These are phyloP conservation scores for Salarias fasciatus DNA, from an alignment of 2,797 vertebrate species.

Conservation along the genomic window DNA sequence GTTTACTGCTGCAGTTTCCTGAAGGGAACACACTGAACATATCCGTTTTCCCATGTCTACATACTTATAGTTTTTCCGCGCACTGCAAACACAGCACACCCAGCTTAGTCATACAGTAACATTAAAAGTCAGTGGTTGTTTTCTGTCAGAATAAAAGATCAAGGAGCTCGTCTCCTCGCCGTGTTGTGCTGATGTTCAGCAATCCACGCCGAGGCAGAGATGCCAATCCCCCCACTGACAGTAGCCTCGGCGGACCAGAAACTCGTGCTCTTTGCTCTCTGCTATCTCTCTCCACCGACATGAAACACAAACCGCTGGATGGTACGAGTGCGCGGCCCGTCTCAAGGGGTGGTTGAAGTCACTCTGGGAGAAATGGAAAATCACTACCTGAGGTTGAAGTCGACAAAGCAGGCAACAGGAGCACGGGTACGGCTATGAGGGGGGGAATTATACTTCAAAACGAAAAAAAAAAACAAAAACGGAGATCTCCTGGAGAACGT, in stretches of 20 bases:
- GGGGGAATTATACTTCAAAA: constrained; percentile 45
- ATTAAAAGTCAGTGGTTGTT: constrained; percentile 60
- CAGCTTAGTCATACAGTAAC: constrained; percentile 20
- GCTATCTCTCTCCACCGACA: constrained; percentile 53
- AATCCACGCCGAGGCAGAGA: constrained; percentile 50
- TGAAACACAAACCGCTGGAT: constrained; percentile 54
- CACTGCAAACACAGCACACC: constrained; percentile 13
- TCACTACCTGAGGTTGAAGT: constrained; percentile 52
- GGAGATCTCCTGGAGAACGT: constrained; percentile 22
- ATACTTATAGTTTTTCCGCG: not conserved
- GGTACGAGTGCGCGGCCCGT: constrained; percentile 50
- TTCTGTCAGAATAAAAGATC: constrained; percentile 64
- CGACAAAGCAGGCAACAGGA: constrained; percentile 32
- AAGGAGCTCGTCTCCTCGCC: constrained; percentile 42
- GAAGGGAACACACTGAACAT: not conserved
- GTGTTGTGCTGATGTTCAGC: constrained; percentile 59
- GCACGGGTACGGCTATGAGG: constrained; percentile 35
- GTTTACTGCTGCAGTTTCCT: constrained; percentile 1
- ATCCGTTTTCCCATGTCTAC: not conserved
- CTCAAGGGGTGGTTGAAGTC: constrained; percentile 49
- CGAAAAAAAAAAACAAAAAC: no score
- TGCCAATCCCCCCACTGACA: constrained; percentile 52
- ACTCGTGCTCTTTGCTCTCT: constrained; percentile 49
- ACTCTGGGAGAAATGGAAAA: constrained; percentile 60
- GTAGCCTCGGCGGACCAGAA: constrained; percentile 58